Conservation (phyloP, 1,140 invertebrate species). For the Chionoecetes opilio region DNA sequence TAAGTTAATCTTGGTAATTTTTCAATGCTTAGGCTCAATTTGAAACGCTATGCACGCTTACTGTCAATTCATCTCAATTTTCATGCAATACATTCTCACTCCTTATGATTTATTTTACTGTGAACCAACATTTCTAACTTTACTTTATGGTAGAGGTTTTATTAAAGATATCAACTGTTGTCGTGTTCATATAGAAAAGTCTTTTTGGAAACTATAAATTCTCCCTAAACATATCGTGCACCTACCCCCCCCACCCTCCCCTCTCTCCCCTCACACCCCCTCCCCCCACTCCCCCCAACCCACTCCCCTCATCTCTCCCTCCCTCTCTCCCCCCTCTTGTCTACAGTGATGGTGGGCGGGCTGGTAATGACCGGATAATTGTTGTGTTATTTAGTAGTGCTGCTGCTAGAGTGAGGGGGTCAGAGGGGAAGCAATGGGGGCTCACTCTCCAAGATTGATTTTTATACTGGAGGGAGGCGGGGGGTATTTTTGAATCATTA, state of each 20-base stretch:
- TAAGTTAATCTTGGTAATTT: not conserved
- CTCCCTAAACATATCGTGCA: not conserved
- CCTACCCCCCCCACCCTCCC: not conserved
- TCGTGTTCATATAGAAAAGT: too few species aligned
- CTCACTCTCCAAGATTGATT: slow-evolving; percentile 66
- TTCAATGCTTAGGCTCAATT: not conserved
- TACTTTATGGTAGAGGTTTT: too few species aligned
- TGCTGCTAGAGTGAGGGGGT: slow-evolving; percentile 1
- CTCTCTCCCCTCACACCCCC: too few species aligned
- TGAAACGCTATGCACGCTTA: not conserved
- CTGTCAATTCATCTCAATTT: not conserved
- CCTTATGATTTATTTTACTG: not conserved
- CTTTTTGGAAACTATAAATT: not conserved
- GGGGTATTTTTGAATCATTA: slow-evolving; percentile 51
- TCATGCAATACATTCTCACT: not conserved
- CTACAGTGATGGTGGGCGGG: not conserved
- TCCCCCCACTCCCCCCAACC: too few species aligned
- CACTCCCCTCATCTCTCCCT: too few species aligned
- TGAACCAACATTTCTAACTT: too few species aligned
- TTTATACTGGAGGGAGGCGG: slow-evolving; percentile 28
- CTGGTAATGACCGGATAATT: slow-evolving; percentile 32
- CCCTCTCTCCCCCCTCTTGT: not conserved
- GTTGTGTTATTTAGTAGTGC: slow-evolving; percentile 34
- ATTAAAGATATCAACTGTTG: too few species aligned
- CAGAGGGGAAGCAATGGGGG: not conserved